Base-by-base conservation (phyloP, 2,888 invertebrate species). In the Scaptomyza flava region DNA sequence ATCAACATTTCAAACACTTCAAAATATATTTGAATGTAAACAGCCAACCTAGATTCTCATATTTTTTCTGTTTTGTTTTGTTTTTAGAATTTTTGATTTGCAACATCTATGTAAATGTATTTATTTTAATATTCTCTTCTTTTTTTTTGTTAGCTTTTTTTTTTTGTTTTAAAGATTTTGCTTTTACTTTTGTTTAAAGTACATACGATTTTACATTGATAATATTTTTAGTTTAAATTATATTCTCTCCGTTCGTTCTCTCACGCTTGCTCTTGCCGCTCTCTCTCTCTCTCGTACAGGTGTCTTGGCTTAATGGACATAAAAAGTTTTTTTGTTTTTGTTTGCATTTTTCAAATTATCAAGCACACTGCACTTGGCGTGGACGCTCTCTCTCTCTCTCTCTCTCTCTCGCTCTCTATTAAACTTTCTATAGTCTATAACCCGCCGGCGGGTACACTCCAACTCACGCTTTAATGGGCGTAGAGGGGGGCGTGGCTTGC, bases 101-200 rank as follows among this genome's bases (percentile, higher is more conserved):
- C 87, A 84, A 82, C 84, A 82, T 87, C 87, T 82, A 82, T 87
- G 75, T 82, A 87, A 87, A 84, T 86, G 81, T 87, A 81, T 87
- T 75, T 87, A 83, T 85, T 75, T 11, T 70, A 56, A 56, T 52
- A 42, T 72, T 34, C n/a, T 50, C 23, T 50, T 50, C 7, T 36
- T 27, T 38, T 31, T 41, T 46, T 46, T 14, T 65, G 23, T 51
- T 27, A 41, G 48, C 31, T 69, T 60, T 67, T 48, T 68, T 64
- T 61, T 56, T 43, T 12, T 64, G 47, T 76, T 68, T 42, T 58
- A 23, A 23, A 23, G 23, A 4, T 73, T 72, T 67, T 64, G 52
- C 56, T 67, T 65, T 66, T 65, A 67, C 65, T 64, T 31, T 69
- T 73, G 41, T 77, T 66, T 83, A 79, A 71, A 77, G 72, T 82